Conservation (phyloP, 53 echinoderm and acorn worm genomes). For the Paracentrotus lividus region DNA sequence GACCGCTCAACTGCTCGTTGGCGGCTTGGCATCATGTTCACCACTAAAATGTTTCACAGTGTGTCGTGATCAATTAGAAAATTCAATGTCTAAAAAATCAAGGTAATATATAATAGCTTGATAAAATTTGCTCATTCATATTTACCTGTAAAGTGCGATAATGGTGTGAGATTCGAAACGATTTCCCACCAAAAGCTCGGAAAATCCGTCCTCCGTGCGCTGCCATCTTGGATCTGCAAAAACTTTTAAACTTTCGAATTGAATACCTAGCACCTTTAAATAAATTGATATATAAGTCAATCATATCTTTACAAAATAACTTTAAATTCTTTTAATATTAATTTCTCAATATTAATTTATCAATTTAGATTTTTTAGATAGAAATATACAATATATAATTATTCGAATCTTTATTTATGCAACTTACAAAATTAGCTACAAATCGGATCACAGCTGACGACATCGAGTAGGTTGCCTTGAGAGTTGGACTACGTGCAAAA, state of each 20-base stretch:
- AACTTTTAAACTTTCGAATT: not conserved
- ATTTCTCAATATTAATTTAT: not conserved
- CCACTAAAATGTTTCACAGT: too few species aligned
- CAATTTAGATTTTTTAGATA: not conserved
- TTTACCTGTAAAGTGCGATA: not conserved
- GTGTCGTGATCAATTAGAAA: too few species aligned
- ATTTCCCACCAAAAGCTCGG: not conserved
- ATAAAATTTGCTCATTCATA: not conserved
- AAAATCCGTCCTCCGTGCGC: conserved; percentile 39
- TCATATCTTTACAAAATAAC: not conserved
- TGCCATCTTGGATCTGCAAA: conserved; percentile 36
- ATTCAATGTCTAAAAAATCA: too few species aligned
- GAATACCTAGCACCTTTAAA: not conserved
- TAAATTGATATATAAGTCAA: not conserved
- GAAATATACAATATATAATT: not conserved
- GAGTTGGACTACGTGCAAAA: not conserved
- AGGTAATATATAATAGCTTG: too few species aligned
- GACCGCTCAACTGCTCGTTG: too few species aligned
- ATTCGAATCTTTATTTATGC: not conserved
- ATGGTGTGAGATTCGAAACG: not conserved
- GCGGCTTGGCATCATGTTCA: too few species aligned
- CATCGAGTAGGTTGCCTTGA: not conserved
- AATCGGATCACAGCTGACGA: not conserved
- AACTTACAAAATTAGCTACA: not conserved
- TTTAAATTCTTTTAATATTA: not conserved